phyloP scores from a whole-genome alignment of 2,888 invertebrate genomes.

The Idaea dimidiata region DNA sequence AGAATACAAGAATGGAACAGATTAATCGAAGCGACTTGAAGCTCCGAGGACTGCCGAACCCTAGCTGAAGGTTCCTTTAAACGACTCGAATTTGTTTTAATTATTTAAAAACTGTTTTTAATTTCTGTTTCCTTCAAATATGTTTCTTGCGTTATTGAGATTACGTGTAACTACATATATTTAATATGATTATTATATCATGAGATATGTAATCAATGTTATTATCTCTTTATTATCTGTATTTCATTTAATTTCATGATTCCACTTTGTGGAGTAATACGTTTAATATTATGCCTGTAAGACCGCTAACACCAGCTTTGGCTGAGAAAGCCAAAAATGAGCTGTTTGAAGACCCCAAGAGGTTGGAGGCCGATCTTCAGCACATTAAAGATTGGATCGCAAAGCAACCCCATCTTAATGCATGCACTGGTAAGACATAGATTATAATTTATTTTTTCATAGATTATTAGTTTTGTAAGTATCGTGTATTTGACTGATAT shows the following conservation, averaged over 20 bases:
- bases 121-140: too few species aligned
- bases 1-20: constrained; percentile 70
- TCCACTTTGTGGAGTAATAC: not conserved
- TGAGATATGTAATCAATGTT: too few species aligned
- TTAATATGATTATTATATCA: too few species aligned
- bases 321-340: constrained; percentile 68
- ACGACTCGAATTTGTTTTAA: constrained; percentile 64
- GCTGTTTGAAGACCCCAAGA: constrained; percentile 74
- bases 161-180: too few species aligned
- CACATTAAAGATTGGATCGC: constrained; percentile 77
- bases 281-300: constrained; percentile 45
- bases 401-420: constrained; percentile 76
- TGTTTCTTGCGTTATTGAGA: too few species aligned
- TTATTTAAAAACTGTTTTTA: too few species aligned
- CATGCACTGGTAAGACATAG: constrained; percentile 39
- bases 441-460: too few species aligned
- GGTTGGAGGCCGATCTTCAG: constrained; percentile 65
- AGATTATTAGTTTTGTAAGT: too few species aligned
- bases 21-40: constrained; percentile 79
- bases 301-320: constrained; percentile 45
- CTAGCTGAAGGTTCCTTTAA: constrained; percentile 81
- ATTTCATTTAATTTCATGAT: not conserved
- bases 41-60: constrained; percentile 76
- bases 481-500: too few species aligned
- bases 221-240: not conserved